Evolutionary conservation across 2,888 invertebrate genomes (phyloP), one percentile per base, ranked within the genome.

Genomic region (Agrypnus murinus): DNA sequence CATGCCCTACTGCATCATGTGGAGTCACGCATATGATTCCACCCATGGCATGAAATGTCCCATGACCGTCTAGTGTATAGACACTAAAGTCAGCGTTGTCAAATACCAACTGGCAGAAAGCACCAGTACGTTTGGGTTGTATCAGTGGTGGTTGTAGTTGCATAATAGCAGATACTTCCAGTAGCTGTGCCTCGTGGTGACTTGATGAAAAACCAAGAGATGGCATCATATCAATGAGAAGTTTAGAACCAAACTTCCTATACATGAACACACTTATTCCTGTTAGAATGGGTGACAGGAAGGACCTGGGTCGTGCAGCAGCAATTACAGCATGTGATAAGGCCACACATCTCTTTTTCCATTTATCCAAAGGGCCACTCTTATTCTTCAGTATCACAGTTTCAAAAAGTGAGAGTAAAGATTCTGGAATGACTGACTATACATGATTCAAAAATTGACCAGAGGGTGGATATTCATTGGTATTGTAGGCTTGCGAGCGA

Each of bases 71-170:
- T 10, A 48, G 9, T 10, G 48, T 48, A 34, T 60, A 45, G 25
- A 45, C n/a, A 45, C 45, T 43, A 25, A 60, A 60, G 17, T 60
- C 60, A 2, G 45, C 32, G 31, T 48, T 60, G n/a, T 60, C 60
- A n/a, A 60, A 45, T 0, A 45, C 45, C 31, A 31, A 45, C 17
- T 58, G 58, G 17, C 38, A 58, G 40, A 58, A 36, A 9, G n/a
- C 58, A 38, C 38, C 40, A 31, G 8, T 12, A 25, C 19, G 40
- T 34, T 12, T 58, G 32, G 38, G 58, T 12, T 34, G 5, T 4
- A 58, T 4, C 38, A 58, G 36, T 4, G 38, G 32, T 40, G 58
- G 36, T n/a, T 12, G 38, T 15, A 36, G 58, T 58, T 58, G 58
- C 25, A 34, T 58, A 36, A 58, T 32, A 19, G 40, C 10, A 19